Conservation (phyloP, 2,797 vertebrate genomes). For the Natrix natrix region DNA sequence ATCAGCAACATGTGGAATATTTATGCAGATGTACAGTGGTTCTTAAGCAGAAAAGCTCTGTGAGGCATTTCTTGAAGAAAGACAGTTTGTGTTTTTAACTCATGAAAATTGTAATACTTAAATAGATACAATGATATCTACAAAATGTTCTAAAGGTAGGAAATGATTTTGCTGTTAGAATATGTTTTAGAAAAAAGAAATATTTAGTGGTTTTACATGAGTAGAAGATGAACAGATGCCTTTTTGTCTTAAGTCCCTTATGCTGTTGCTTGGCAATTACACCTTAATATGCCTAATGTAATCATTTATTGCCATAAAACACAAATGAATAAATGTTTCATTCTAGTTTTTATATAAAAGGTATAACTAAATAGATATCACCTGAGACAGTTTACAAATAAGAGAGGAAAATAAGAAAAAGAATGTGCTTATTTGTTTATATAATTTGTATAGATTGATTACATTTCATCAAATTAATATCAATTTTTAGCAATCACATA, state of each 20-base stretch:
- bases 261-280: not conserved
- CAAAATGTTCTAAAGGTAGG: not conserved
- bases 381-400: not conserved
- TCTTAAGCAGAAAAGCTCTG: not conserved
- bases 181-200: not conserved
- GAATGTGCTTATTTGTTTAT: not conserved
- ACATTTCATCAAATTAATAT: not conserved
- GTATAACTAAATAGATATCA: not conserved
- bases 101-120: not conserved
- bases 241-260: not conserved
- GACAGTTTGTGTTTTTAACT: not conserved
- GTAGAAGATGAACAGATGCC: not conserved
- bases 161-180: not conserved
- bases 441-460: not conserved
- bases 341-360: not conserved
- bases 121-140: not conserved
- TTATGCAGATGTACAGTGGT: not conserved
- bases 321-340: not conserved
- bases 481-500: not conserved
- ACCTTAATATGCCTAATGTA: not conserved
- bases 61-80: not conserved
- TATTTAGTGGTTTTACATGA: not conserved
- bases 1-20: not conserved
- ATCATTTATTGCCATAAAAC: not conserved
- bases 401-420: not conserved